A percentile compares a stretch with the other conserved stretches of the same genome.
phyloP scores from a whole-genome alignment of 2,888 invertebrate species.

The Horisme vitalbata region DNA sequence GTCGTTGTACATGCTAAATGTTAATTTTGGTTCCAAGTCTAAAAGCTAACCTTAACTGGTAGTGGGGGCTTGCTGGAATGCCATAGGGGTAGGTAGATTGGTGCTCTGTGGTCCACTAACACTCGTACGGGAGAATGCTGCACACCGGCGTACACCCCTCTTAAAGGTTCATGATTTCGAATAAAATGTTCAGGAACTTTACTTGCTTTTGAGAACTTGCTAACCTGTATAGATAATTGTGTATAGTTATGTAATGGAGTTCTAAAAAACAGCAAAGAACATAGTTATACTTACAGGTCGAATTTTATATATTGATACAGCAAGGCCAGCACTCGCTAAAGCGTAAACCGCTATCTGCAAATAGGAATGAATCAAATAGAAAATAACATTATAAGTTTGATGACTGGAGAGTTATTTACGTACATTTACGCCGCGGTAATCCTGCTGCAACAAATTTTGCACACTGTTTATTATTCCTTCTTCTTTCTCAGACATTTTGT shows the following conservation, averaged over 20 bases:
- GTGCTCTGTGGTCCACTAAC: slow-evolving; percentile 81
- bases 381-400: slow-evolving; percentile 19
- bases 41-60: slow-evolving; percentile 78
- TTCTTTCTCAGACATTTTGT: slow-evolving; percentile 61
- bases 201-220: slow-evolving; percentile 83
- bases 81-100: slow-evolving; percentile 79
- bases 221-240: slow-evolving; percentile 69
- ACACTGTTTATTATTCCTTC: slow-evolving; percentile 59
- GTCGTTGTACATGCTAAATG: slow-evolving; percentile 35
- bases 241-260: slow-evolving; percentile 64
- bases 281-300: slow-evolving; percentile 78
- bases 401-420: slow-evolving; percentile 33
- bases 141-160: slow-evolving; percentile 75
- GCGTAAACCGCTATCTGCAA: slow-evolving; percentile 84
- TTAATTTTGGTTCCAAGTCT: no score
- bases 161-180: slow-evolving; percentile 72
- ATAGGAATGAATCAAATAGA: slow-evolving; percentile 38
- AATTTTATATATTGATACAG: slow-evolving; percentile 81
- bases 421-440: slow-evolving; percentile 77
- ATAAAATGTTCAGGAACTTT: slow-evolving; percentile 84
- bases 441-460: slow-evolving; percentile 63
- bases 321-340: slow-evolving; percentile 80
- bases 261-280: slow-evolving; percentile 31
- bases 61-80: slow-evolving; percentile 75
- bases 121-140: slow-evolving; percentile 78